Evolutionary conservation across 53 echinoderm and acorn worm genomes (phyloP).

Genomic region (Stichopus horrens): DNA sequence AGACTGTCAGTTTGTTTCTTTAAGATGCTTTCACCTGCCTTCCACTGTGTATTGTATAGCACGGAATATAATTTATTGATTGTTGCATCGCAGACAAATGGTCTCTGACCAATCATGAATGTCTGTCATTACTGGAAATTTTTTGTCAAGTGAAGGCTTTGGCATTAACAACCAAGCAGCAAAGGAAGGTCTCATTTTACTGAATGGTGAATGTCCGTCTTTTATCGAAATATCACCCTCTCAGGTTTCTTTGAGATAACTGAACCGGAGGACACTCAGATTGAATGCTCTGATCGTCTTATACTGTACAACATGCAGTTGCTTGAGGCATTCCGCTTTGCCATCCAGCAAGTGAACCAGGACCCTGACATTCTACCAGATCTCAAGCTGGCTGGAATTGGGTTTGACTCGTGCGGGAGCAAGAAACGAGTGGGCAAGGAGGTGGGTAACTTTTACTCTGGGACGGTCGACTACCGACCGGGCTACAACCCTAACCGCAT

Average conservation of each 20-base stretch:
- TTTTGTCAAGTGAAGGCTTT: too few relatives aligned
- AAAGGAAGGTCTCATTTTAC: too few relatives aligned
- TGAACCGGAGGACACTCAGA: constrained; percentile 53
- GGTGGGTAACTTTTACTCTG: constrained; percentile 71
- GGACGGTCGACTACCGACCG: constrained; percentile 73
- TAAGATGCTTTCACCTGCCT: too few relatives aligned
- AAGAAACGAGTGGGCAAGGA: constrained; percentile 66
- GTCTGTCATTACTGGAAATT: too few relatives aligned
- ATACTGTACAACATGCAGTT: constrained; percentile 76
- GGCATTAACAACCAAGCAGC: too few relatives aligned
- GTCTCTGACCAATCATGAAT: too few relatives aligned
- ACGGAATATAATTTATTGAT: too few relatives aligned
- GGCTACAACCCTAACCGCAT: constrained; percentile 63
- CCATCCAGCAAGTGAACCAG: constrained; percentile 71
- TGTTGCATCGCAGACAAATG: too few relatives aligned
- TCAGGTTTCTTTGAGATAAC: constrained; percentile 82
- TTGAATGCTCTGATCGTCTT: constrained; percentile 63
- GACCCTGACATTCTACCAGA: constrained; percentile 65
- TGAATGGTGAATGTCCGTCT: too few relatives aligned
- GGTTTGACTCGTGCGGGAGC: constrained; percentile 84
- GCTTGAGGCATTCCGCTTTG: constrained; percentile 84
- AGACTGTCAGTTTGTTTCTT: too few relatives aligned
- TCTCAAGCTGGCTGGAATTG: constrained; percentile 74
- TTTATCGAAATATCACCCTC: neutral
- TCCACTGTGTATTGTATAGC: too few relatives aligned